Base-by-base conservation (phyloP, 2,888 invertebrate genomes). In the Trissolcus japonicus region DNA sequence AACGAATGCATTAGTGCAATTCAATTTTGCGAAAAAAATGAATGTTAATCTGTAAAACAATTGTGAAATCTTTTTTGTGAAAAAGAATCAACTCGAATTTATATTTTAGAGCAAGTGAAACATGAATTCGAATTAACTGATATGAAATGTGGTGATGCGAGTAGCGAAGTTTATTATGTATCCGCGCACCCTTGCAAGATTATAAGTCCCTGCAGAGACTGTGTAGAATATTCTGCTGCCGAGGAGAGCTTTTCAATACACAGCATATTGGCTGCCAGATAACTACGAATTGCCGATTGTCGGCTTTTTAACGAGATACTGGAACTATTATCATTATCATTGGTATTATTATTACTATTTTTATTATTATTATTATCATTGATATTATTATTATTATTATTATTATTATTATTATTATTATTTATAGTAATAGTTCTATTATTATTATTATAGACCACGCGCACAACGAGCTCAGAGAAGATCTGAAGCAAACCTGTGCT, bases 21-120 rank as follows among this genome's bases (percentile, higher is more conserved):
- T 21, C 2, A 21, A 21, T 2, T 21, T 21, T 21, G 21, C n/a
- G n/a, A n/a, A n/a, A n/a, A n/a, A n/a, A n/a, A n/a, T n/a, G n/a
- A n/a, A n/a, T n/a, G n/a, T n/a, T n/a, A n/a, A n/a, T n/a, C n/a
- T n/a, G n/a, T n/a, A n/a, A n/a, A n/a, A n/a, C n/a, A n/a, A n/a
- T n/a, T n/a, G n/a, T n/a, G n/a, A n/a, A n/a, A n/a, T n/a, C n/a
- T n/a, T n/a, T n/a, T n/a, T n/a, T n/a, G n/a, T n/a, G n/a, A n/a
- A n/a, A n/a, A n/a, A n/a, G 80, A 81, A 83, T 81, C 81, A 68
- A 71, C 63, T 67, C 75, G 80, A 80, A 80, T 80, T 78, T 80
- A 69, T 67, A 17, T 14, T 46, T 16, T 25, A 6, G 29, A 46
- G 41, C 62, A 59, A 56, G 65, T 46, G 51, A 50, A 11, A 55